Conservation (phyloP, 2,888 invertebrate species). For the Seira ritae region DNA sequence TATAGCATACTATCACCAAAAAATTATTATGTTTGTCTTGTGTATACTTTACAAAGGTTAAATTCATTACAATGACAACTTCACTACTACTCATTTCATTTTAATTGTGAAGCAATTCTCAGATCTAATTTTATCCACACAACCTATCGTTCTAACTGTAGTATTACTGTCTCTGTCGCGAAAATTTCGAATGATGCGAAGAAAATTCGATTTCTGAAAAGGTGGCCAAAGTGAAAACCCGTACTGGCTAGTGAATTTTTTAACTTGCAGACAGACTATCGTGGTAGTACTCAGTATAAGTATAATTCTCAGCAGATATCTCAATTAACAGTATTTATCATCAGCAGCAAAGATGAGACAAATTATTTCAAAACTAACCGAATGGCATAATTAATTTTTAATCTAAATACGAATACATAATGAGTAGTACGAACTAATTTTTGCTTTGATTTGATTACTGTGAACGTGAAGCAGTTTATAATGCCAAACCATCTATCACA, state of each 20-base stretch:
- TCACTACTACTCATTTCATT: background rate
- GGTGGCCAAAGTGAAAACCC: background rate
- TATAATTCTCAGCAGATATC: conserved; percentile 11
- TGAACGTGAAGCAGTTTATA: conserved; percentile 11
- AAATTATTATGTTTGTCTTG: no score
- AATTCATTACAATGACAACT: background rate
- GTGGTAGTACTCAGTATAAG: background rate
- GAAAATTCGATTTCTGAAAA: background rate
- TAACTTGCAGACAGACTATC: background rate
- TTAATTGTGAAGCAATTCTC: background rate
- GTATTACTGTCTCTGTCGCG: no score
- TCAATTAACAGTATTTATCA: background rate
- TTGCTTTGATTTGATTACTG: no score
- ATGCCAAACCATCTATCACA: conserved; percentile 51
- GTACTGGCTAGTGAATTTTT: background rate
- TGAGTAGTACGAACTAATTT: background rate
- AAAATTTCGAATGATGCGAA: background rate
- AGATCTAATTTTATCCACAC: background rate
- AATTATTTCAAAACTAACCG: background rate
- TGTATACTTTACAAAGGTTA: no score
- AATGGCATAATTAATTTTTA: background rate
- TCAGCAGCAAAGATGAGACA: background rate
- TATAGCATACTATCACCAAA: conserved; percentile 5
- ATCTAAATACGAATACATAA: background rate
- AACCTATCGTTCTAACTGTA: background rate